Evolutionary conservation across 2,113 vertebrate species (phyloP).

Genomic region (Tonatia bakeri): DNA sequence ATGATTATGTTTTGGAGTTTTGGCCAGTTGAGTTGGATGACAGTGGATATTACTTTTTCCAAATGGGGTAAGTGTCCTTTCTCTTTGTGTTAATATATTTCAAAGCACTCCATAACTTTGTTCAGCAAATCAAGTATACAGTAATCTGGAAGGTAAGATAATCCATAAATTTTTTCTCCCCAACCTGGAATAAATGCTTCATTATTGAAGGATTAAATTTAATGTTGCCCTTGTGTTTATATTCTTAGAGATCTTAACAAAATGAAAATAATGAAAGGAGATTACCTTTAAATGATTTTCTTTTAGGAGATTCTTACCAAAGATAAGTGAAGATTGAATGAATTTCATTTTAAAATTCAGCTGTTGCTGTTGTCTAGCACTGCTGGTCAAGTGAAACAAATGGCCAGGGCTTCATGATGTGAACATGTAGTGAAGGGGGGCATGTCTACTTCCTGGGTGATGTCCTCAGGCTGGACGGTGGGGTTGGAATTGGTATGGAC

Average conservation of each 20-base stretch:
- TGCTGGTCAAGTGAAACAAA: background rate
- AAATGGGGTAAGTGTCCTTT: constrained; percentile 75
- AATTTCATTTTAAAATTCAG: background rate
- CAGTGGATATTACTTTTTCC: constrained; percentile 75
- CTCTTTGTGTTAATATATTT: background rate
- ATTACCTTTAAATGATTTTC: background rate
- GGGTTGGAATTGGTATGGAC: background rate
- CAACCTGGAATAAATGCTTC: background rate
- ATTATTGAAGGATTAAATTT: background rate
- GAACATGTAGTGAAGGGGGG: background rate
- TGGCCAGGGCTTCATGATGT: no score
- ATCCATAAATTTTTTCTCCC: background rate
- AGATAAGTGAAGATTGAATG: background rate
- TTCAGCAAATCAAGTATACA: background rate
- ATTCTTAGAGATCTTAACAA: background rate
- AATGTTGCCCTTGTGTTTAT: background rate
- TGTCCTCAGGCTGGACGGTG: no score
- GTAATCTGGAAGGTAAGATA: background rate
- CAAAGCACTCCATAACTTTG: background rate
- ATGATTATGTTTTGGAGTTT: constrained; percentile 76
- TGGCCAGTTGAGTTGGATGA: constrained; percentile 81
- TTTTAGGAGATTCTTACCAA: background rate
- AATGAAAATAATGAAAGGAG: background rate
- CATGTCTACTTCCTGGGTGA: background rate
- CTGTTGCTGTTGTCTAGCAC: background rate